Conservation (phyloP, 2,797 vertebrate genomes). For the Taeniopygia guttata region DNA sequence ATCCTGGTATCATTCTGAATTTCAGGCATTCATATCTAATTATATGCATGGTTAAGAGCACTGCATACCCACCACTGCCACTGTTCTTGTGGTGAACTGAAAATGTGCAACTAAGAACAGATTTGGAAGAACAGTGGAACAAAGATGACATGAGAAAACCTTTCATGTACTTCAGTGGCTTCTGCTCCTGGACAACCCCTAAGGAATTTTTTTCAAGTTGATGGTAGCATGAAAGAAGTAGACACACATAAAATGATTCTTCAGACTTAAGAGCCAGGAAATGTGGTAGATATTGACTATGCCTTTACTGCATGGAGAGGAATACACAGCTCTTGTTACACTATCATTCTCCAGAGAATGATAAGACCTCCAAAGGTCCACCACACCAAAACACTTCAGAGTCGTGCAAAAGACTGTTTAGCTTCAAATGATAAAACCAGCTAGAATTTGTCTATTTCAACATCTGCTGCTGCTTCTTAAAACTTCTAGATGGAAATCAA, state of each 20-base stretch:
- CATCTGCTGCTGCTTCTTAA: neutral
- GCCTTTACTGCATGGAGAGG: neutral
- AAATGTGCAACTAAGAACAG: neutral
- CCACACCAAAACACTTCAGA: neutral
- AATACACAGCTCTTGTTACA: neutral
- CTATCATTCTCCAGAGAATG: neutral
- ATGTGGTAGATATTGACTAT: neutral
- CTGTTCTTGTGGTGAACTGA: neutral
- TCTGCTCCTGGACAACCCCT: neutral
- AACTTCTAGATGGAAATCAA: neutral
- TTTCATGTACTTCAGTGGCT: neutral
- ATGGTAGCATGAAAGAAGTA: neutral
- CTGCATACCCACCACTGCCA: neutral
- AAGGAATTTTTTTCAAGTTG: neutral
- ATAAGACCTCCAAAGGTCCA: neutral
- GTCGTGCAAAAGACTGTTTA: neutral
- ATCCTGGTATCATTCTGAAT: neutral
- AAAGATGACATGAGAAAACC: neutral
- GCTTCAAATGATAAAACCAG: neutral
- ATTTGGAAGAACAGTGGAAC: neutral
- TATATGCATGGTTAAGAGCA: neutral
- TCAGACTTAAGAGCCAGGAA: neutral
- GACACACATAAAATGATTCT: neutral
- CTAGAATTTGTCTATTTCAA: neutral
- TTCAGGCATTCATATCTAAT: neutral